Evolutionary conservation across 2,113 vertebrate genomes (phyloP), one percentile per base, ranked within the genome.

Genomic region (Psettodes erumei): DNA sequence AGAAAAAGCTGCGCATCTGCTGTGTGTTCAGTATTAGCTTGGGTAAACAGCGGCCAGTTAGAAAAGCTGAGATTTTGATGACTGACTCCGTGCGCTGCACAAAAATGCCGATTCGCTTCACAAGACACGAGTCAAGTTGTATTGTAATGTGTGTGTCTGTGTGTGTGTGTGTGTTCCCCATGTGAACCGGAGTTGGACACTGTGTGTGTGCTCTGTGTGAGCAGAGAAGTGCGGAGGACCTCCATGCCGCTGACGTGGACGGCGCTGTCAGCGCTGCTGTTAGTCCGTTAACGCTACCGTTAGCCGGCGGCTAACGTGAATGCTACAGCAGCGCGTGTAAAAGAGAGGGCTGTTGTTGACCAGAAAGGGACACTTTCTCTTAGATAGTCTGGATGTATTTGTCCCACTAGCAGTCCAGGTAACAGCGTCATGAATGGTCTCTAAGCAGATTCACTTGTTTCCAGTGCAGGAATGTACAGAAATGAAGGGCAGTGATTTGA

Each of bases 161-260:
- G 18, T 35, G n/a, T n/a, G n/a, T n/a, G n/a, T n/a, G n/a, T n/a
- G n/a, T n/a, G n/a, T 28, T 43, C 1, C 9, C 1, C 3, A 6
- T 15, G 47, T 13, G 4, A 21, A 21, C 18, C 0, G 6, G 1
- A 25, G 3, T 62, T 27, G 27, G 3, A 74, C n/a, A 45, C 3
- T 0, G 10, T 8, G 21, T 6, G 2, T 2, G 2, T 2, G 19
- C 3, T 33, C 4, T 3, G 15, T 10, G n/a, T 15, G 10, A 23
- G 19, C 8, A 32, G 25, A 16, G 15, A 59, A 25, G n/a, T 30
- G 27, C 43, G 66, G 23, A 43, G 48, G 28, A 38, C 35, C 65
- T 47, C 60, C 40, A 37, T 47, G 77, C 40, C 90, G 93, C 92
- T 93, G 93, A 94, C 93, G 93, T 94, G 93, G 93, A 93, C 89